A percentile compares a stretch with the other conserved stretches of the same genome.
These are phyloP conservation scores for Torymus auratus DNA, from an alignment of 2,888 invertebrate species.

Conservation along the genomic window DNA sequence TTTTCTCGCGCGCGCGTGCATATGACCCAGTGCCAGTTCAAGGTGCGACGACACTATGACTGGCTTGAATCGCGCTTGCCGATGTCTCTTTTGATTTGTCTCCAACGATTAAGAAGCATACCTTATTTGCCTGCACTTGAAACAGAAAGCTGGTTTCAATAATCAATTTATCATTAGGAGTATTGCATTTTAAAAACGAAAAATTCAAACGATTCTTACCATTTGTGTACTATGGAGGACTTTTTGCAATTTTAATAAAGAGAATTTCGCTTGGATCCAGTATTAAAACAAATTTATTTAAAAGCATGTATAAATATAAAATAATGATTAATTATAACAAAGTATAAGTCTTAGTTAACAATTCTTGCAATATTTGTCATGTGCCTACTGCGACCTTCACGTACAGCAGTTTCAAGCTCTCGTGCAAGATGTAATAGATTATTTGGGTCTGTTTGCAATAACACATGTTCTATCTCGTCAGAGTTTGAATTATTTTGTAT, in stretches of 20 bases:
- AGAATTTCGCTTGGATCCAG: not conserved
- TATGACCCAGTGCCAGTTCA: conserved; percentile 34
- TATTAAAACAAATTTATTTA: conserved; percentile 36
- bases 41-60: conserved; percentile 56
- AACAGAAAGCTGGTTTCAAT: conserved; percentile 58
- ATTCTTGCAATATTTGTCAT: conserved; percentile 78
- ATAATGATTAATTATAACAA: conserved; percentile 12
- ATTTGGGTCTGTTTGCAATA: conserved; percentile 79
- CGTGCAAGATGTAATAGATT: conserved; percentile 79
- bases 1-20: not conserved
- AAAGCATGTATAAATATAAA: conserved; percentile 9
- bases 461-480: conserved; percentile 68
- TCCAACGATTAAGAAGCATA: conserved; percentile 58
- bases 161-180: conserved; percentile 47
- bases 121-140: conserved; percentile 60
- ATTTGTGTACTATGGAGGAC: not conserved
- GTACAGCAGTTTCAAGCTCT: conserved; percentile 79
- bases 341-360: conserved; percentile 36
- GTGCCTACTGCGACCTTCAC: conserved; percentile 80
- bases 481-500: conserved; percentile 73
- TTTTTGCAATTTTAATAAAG: not conserved
- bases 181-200: conserved; percentile 10
- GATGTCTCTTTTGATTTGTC: conserved; percentile 64
- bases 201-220: not conserved
- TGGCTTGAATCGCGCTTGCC: conserved; percentile 19